phyloP scores from a whole-genome alignment of 2,113 vertebrate genomes.

The Hemicordylus capensis region DNA sequence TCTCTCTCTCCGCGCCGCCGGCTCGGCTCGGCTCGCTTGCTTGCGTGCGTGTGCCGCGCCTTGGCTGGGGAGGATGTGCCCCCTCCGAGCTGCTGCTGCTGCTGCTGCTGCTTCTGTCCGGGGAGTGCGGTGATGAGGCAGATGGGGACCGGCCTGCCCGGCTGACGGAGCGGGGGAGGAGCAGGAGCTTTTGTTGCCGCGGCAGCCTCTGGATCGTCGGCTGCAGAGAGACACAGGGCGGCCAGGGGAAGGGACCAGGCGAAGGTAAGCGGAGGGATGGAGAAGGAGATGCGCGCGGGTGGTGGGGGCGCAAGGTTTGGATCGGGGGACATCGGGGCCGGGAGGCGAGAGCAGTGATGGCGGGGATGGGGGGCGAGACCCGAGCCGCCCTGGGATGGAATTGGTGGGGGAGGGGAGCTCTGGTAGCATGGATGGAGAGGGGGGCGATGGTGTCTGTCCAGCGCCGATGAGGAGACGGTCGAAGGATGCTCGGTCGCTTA shows the following conservation, averaged over 20 bases:
- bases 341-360: not conserved
- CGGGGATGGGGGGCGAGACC: not conserved
- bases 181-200: conserved; percentile 24
- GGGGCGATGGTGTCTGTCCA: not conserved
- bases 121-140: conserved; percentile 11
- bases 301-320: not conserved
- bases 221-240: not conserved
- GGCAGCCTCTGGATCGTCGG: not conserved
- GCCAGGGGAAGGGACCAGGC: not conserved
- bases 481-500: not conserved
- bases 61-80: conserved; percentile 11
- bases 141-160: conserved; percentile 25
- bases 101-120: not conserved
- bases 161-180: conserved; percentile 3
- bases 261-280: not conserved
- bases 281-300: not conserved
- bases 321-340: not conserved
- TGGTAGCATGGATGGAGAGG: not conserved
- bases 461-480: not conserved
- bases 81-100: not conserved
- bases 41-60: not conserved
- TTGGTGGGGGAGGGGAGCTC: not conserved
- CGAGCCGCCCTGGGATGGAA: not conserved
- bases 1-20: not conserved
- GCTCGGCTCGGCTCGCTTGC: not conserved